phyloP scores from a whole-genome alignment of 2,888 invertebrate genomes.

The Belgica antarctica region DNA sequence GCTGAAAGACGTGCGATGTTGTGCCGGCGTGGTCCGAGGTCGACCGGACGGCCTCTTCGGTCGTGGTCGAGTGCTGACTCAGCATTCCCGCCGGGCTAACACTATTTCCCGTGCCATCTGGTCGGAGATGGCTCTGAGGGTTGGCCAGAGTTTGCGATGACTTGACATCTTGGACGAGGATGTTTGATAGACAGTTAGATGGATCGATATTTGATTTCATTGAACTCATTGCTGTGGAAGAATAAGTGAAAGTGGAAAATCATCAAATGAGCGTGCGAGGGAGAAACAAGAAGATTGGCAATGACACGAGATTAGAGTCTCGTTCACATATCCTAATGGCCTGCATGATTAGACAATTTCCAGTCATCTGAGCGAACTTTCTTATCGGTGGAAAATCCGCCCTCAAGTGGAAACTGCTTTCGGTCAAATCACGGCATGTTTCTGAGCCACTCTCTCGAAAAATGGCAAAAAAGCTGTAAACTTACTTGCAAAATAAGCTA shows the following conservation, averaged over 20 bases:
- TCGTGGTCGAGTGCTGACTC: constrained; percentile 63
- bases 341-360: constrained; percentile 33
- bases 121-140: constrained; percentile 38
- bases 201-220: constrained; percentile 86
- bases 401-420: neutral
- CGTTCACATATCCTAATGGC: constrained; percentile 11
- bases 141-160: constrained; percentile 42
- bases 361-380: too few species aligned
- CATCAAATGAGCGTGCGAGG: neutral
- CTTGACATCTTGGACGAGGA: constrained; percentile 84
- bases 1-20: constrained; percentile 53
- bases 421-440: neutral
- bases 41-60: constrained; percentile 73
- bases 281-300: neutral
- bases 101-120: constrained; percentile 19
- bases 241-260: neutral
- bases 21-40: constrained; percentile 66
- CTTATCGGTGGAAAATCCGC: too few species aligned
- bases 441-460: too few species aligned
- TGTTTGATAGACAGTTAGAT: constrained; percentile 85
- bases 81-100: constrained; percentile 33
- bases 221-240: constrained; percentile 72
- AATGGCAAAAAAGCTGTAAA: too few species aligned
- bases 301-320: neutral
- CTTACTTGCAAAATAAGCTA: constrained; percentile 94